phyloP scores from a whole-genome alignment of 2,888 invertebrate species.

The Stenurella melanura region DNA sequence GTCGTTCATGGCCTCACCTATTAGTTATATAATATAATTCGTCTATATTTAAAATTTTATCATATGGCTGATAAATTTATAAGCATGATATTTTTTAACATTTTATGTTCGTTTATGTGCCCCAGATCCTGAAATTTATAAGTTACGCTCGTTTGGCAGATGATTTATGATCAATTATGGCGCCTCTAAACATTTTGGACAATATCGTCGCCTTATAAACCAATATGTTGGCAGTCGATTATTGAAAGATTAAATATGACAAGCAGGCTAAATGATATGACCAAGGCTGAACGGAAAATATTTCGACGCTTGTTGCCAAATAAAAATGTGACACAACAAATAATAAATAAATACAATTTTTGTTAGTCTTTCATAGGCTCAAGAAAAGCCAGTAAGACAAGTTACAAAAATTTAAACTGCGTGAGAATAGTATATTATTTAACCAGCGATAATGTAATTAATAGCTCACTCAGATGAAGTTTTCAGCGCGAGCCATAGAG shows the following conservation, averaged over 20 bases:
- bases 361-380: too few relatives aligned
- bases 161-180: constrained; percentile 7
- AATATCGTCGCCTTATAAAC: not conserved
- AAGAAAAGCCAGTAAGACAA: too few relatives aligned
- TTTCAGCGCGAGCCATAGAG: too few relatives aligned
- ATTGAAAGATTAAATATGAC: not conserved
- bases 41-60: not conserved
- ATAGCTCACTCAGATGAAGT: too few relatives aligned
- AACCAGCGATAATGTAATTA: too few relatives aligned
- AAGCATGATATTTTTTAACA: not conserved
- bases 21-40: not conserved
- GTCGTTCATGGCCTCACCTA: not conserved
- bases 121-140: not conserved
- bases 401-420: too few relatives aligned
- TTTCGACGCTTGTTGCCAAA: too few relatives aligned
- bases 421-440: too few relatives aligned
- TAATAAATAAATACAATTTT: too few relatives aligned
- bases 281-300: not conserved
- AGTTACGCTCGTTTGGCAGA: not conserved
- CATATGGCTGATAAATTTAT: not conserved
- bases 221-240: not conserved
- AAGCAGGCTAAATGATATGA: not conserved
- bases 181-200: not conserved
- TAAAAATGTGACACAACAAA: too few relatives aligned
- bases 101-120: not conserved